A percentile compares a stretch with the other conserved stretches of the same genome.
Conservation (phyloP, 2,888 invertebrate genomes). For the Drosophila conformis region DNA sequence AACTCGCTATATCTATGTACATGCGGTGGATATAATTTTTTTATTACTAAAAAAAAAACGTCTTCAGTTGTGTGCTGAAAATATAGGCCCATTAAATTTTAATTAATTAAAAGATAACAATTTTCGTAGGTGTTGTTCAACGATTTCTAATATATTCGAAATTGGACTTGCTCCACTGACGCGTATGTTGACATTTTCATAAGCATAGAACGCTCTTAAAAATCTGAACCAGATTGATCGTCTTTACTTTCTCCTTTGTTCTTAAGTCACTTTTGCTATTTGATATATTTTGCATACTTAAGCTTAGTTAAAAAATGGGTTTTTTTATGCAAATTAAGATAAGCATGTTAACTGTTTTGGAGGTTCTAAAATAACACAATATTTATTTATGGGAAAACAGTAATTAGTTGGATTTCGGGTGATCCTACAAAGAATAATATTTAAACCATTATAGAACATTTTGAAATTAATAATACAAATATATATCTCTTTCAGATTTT, state of each 20-base stretch:
- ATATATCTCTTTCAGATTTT: neutral
- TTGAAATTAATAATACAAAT: neutral
- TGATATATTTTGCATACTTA: neutral
- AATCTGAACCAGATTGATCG: neutral
- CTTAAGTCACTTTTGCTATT: neutral
- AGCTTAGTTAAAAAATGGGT: neutral
- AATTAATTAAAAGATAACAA: neutral
- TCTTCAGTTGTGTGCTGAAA: neutral
- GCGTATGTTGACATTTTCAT: neutral
- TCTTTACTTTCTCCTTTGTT: neutral
- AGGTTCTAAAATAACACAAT: neutral
- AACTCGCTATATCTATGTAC: neutral
- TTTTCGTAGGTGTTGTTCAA: neutral
- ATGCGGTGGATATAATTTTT: neutral
- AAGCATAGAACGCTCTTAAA: neutral
- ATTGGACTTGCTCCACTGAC: neutral
- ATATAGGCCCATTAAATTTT: neutral
- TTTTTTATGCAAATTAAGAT: neutral
- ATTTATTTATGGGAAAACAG: neutral
- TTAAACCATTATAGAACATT: neutral
- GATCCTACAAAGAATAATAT: no score
- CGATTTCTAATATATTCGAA: constrained; percentile 1
- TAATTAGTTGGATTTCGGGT: no score
- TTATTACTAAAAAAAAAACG: neutral
- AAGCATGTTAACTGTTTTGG: neutral